Base-by-base conservation (phyloP, 1,140 invertebrate species). In the Drosophila watanabei region DNA sequence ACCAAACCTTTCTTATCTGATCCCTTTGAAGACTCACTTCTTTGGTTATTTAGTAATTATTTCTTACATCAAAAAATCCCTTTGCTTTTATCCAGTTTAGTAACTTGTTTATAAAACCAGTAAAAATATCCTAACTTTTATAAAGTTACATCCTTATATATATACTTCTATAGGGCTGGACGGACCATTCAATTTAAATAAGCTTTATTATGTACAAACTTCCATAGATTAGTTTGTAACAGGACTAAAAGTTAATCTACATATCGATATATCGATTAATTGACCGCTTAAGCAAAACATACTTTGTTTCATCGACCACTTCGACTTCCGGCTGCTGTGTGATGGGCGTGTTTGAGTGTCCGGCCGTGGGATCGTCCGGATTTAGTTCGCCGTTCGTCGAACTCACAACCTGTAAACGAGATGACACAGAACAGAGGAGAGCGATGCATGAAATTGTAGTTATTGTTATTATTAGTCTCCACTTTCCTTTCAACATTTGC, bases 311-410 rank as follows among this genome's bases (percentile, higher is more conserved):
- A 94, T 98, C 96, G 90, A 97, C 95, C 93, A 98, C 96, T 93
- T 99, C 98, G 45, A 98, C 96, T 95, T 99, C 98, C 92, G 94
- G 94, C 93, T 97, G 96, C 92, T 97, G 97, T 71, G 98, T 98
- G 92, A 99, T 99, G 69, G 98, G 98, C 80, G 98, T 98, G 94
- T 99, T 99, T 91, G 98, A 99, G 94, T 99, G 98, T 59, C 98
- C 98, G 83, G 97, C 98, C 51, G 97, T 98, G 30, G 98, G 98
- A 94, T 99, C 98, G 94, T 99, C 98, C 81, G 97, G 96, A 58
- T 97, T 98, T 86, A 99, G 94, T 95, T 99, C 98, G 80, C 98
- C 98, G 94, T 99, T 99, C 63, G 98, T 99, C 76, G 98, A 99
- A 93, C 97, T 98, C 79, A 99, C 98, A 95, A 99, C 98, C 97